Conservation (phyloP, 2,888 invertebrate species). For the Villa cingulata region DNA sequence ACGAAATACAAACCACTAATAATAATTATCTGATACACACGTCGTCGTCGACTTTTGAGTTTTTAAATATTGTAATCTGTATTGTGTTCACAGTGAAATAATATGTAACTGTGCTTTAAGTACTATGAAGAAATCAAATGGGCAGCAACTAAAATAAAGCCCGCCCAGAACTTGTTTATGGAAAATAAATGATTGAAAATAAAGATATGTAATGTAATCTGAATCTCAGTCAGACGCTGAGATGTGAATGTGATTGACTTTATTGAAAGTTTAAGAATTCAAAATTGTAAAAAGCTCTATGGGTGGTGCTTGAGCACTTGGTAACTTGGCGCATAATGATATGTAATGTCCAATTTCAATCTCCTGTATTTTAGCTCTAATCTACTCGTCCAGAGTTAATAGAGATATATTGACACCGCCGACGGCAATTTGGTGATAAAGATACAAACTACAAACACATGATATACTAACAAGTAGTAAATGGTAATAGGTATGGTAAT, state of each 20-base stretch:
- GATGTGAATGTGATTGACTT: no score
- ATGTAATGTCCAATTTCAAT: not conserved
- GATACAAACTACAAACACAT: not conserved
- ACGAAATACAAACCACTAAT: no score
- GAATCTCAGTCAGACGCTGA: no score
- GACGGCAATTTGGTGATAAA: not conserved
- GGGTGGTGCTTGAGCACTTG: not conserved
- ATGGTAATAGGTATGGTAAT: not conserved
- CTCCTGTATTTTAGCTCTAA: not conserved
- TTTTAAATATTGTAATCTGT: no score
- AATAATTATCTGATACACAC: no score
- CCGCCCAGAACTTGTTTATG: not conserved
- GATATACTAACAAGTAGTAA: not conserved
- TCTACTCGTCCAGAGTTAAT: conserved; percentile 5
- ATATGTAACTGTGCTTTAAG: no score
- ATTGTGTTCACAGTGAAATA: no score
- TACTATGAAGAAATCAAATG: not conserved
- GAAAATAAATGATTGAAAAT: no score
- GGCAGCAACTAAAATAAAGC: not conserved
- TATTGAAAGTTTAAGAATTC: no score
- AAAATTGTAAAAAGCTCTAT: not conserved
- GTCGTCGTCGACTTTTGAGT: no score
- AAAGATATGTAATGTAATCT: no score
- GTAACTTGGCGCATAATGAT: no score
- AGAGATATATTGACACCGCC: conserved; percentile 7